Conservation (phyloP, 64 coral and sea anemone species). For the Exaiptasia diaphana region DNA sequence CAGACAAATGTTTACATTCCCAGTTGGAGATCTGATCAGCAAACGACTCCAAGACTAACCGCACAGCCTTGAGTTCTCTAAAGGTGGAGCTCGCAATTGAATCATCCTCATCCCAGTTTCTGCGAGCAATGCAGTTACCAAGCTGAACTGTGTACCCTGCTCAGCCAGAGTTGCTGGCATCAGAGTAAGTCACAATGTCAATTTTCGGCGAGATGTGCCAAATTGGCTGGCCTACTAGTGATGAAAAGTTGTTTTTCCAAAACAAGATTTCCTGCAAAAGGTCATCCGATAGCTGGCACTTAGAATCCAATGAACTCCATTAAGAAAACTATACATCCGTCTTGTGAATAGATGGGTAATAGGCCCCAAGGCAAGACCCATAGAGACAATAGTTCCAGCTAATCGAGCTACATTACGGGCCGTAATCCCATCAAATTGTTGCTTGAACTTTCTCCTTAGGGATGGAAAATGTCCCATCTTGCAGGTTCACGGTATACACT, state of each 20-base stretch:
- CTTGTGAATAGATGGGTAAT: conserved; percentile 10
- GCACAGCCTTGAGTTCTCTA: not conserved
- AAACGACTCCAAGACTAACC: not conserved
- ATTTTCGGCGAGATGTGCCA: not conserved
- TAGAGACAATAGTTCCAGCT: conserved; percentile 25
- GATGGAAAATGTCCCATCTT: not conserved
- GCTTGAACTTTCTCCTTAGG: not conserved
- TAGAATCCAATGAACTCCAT: not conserved
- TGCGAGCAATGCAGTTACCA: not conserved
- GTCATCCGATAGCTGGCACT: not conserved
- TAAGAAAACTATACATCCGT: not conserved
- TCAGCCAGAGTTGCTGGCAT: not conserved
- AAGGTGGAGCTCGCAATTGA: conserved; percentile 14
- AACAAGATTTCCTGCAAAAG: conserved; percentile 13
- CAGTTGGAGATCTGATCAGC: not conserved
- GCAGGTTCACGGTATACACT: not conserved
- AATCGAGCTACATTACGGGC: conserved; percentile 13
- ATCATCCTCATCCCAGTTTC: conserved; percentile 9
- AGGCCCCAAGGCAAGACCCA: conserved; percentile 7
- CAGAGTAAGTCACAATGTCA: not conserved
- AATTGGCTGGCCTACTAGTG: not conserved
- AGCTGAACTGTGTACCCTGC: not conserved
- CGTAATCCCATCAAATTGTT: not conserved
- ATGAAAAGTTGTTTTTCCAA: not conserved
- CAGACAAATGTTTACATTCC: not conserved